These are phyloP conservation scores for Rhynchomys soricoides DNA, from an alignment of 2,113 vertebrate genomes.

Conservation along the genomic window DNA sequence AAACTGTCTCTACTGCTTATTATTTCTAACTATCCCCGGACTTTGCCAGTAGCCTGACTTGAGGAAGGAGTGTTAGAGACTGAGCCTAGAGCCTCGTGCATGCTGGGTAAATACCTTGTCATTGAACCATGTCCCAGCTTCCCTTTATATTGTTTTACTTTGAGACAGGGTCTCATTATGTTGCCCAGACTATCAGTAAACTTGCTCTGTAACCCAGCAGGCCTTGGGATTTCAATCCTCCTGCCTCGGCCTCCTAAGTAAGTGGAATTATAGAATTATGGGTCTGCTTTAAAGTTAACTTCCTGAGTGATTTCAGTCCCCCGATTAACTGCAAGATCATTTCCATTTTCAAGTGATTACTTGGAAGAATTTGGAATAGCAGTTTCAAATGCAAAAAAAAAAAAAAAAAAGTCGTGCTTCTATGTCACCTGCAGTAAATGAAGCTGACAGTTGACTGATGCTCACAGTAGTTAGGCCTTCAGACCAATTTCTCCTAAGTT, in stretches of 20 bases:
- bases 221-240: not conserved
- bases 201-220: not conserved
- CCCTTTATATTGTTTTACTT: not conserved
- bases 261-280: not conserved
- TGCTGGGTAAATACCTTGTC: not conserved
- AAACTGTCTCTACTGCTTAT: not conserved
- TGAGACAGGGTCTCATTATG: not conserved
- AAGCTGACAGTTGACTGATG: not conserved
- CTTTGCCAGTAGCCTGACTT: not conserved
- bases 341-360: not conserved
- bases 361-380: not conserved
- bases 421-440: not conserved
- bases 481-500: not conserved
- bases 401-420: not conserved
- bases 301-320: not conserved
- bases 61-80: not conserved
- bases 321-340: not conserved
- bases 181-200: not conserved
- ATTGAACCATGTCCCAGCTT: not conserved
- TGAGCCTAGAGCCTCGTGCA: not conserved
- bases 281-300: not conserved
- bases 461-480: not conserved
- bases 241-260: not conserved
- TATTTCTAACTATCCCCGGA: rapidly evolving
- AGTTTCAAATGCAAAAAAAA: not conserved